phyloP scores from a whole-genome alignment of 2,113 vertebrate genomes.

The Ophiodon elongatus region DNA sequence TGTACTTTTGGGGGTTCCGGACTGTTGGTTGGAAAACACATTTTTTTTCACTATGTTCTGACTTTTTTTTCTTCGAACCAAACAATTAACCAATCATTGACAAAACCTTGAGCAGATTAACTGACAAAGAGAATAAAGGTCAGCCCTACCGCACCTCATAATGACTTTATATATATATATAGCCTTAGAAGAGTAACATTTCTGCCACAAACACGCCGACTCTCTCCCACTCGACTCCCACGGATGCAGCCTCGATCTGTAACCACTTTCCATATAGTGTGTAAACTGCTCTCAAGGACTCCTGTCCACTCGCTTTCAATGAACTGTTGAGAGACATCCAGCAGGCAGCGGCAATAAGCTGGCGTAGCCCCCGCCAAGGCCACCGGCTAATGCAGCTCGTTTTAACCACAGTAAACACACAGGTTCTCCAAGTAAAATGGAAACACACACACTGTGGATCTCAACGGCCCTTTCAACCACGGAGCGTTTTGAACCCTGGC shows the following conservation, averaged over 20 bases:
- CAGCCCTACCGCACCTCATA: neutral
- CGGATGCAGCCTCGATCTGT: conserved; percentile 33
- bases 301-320: conserved; percentile 72
- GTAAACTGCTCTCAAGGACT: conserved; percentile 77
- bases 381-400: conserved; percentile 69
- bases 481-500: neutral
- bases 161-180: neutral
- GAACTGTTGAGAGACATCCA: conserved; percentile 78
- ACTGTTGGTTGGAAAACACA: neutral
- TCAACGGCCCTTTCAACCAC: conserved; percentile 37
- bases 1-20: neutral
- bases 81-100: neutral
- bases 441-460: conserved; percentile 37
- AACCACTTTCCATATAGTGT: conserved; percentile 65
- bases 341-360: conserved; percentile 68
- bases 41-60: neutral
- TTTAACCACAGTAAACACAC: conserved; percentile 65
- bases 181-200: neutral
- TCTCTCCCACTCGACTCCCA: conserved; percentile 7
- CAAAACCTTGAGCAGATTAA: neutral
- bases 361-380: conserved; percentile 59
- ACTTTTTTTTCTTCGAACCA: too few relatives aligned
- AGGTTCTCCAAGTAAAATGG: conserved; percentile 72
- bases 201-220: neutral
- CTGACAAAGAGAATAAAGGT: neutral